A percentile compares a stretch with the other conserved stretches of the same genome.
These are phyloP conservation scores for Castor canadensis DNA, from an alignment of 2,113 vertebrate genomes.

Conservation along the genomic window DNA sequence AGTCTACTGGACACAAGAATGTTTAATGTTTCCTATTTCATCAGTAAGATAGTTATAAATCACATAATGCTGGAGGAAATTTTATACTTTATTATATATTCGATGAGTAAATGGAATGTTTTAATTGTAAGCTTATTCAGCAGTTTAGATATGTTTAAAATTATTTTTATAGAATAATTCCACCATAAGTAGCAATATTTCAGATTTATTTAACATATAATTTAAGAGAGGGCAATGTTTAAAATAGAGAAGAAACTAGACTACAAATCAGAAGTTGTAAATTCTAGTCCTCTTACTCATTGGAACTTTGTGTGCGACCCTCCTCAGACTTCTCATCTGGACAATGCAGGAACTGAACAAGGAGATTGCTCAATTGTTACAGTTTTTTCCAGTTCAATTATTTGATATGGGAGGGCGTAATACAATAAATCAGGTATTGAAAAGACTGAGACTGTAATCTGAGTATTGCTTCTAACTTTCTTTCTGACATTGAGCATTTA, in stretches of 20 bases:
- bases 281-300: slow-evolving; percentile 28
- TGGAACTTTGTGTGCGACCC: neutral
- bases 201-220: slow-evolving; percentile 7
- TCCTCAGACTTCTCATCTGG: neutral
- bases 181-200: neutral
- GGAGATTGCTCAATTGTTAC: neutral
- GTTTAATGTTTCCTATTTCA: neutral
- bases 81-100: slow-evolving; percentile 7
- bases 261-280: neutral
- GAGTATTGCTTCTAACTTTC: slow-evolving; percentile 18
- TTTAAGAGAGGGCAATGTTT: slow-evolving; percentile 8
- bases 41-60: slow-evolving; percentile 21
- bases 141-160: neutral
- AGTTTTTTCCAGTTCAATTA: neutral
- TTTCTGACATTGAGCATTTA: slow-evolving; percentile 37
- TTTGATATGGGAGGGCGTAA: neutral
- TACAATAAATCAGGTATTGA: neutral
- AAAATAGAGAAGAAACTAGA: neutral
- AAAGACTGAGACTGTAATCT: neutral
- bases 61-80: neutral
- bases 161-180: slow-evolving; percentile 53
- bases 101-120: slow-evolving; percentile 18
- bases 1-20: slow-evolving; percentile 5
- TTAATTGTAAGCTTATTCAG: slow-evolving; percentile 7
- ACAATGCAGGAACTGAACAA: neutral